phyloP scores from a whole-genome alignment of 2,797 vertebrate species.

The Trichosurus vulpecula region DNA sequence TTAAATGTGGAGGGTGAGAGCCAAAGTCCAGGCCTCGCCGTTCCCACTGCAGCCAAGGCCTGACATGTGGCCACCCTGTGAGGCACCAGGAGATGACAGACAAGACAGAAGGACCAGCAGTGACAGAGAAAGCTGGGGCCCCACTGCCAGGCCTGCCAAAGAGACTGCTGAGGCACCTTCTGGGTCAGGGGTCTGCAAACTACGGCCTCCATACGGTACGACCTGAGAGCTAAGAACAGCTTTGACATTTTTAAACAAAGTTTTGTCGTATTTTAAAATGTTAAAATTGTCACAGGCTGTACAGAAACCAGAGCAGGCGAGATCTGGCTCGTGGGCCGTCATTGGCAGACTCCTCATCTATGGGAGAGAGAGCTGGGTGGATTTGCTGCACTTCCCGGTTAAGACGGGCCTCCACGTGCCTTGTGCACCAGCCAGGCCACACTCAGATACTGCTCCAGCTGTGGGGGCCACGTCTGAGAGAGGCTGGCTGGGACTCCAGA shows the following conservation, averaged over 20 bases:
- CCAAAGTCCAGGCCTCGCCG: not conserved
- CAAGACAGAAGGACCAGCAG: no score
- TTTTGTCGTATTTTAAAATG: not conserved
- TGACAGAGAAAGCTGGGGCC: no score
- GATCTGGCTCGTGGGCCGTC: not conserved
- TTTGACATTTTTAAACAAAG: not conserved
- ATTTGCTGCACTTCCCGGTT: no score
- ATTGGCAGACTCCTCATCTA: not conserved
- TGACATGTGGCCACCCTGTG: not conserved
- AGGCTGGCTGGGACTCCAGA: not conserved
- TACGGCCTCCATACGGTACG: no score
- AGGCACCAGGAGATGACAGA: no score
- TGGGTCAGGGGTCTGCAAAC: no score
- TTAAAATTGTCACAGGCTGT: not conserved
- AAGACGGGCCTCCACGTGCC: no score
- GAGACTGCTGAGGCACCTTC: no score
- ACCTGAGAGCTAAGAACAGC: no score
- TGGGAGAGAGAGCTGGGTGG: not conserved
- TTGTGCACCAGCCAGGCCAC: not conserved
- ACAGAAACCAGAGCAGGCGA: not conserved
- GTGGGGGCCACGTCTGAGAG: no score
- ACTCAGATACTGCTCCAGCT: not conserved
- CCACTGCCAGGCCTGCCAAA: no score
- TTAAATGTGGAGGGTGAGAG: not conserved
- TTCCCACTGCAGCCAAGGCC: not conserved